These are phyloP conservation scores for Pachypanchax playfairii DNA, from an alignment of 2,113 vertebrate species.

Conservation along the genomic window DNA sequence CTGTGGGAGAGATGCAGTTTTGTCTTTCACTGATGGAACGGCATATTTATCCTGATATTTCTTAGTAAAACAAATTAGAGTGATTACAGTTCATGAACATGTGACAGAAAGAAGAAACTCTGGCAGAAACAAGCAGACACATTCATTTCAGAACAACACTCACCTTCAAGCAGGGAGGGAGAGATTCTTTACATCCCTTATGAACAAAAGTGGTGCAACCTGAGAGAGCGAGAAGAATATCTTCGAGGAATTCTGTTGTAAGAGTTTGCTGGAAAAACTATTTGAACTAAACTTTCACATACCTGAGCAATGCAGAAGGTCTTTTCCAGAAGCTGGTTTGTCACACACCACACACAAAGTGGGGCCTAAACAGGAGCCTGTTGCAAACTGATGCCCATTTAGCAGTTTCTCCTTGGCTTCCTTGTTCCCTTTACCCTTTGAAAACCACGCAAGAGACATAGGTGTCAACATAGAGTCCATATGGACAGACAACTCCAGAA, in stretches of 20 bases:
- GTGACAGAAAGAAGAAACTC: background rate
- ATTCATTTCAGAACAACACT: slow-evolving; percentile 7
- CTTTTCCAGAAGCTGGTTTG: slow-evolving; percentile 86
- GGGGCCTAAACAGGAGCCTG: slow-evolving; percentile 82
- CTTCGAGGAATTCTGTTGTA: background rate
- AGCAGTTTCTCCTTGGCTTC: slow-evolving; percentile 87
- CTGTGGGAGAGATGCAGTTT: slow-evolving; percentile 81
- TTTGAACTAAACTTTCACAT: slow-evolving; percentile 65
- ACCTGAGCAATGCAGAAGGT: slow-evolving; percentile 90
- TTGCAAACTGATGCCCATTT: slow-evolving; percentile 85
- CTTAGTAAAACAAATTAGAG: slow-evolving; percentile 68
- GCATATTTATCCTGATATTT: slow-evolving; percentile 87
- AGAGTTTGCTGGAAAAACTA: too few relatives aligned
- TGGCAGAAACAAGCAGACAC: background rate
- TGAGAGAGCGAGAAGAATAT: slow-evolving; percentile 61
- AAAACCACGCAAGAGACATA: slow-evolving; percentile 62
- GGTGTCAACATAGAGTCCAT: slow-evolving; percentile 28
- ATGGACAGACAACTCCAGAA: background rate
- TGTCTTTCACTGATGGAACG: slow-evolving; percentile 79
- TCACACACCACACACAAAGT: slow-evolving; percentile 87
- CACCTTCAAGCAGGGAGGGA: slow-evolving; percentile 87
- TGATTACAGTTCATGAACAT: slow-evolving; percentile 26
- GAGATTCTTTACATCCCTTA: slow-evolving; percentile 87
- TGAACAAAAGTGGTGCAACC: slow-evolving; percentile 87
- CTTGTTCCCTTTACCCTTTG: slow-evolving; percentile 88